Evolutionary conservation across 2,888 invertebrate species (phyloP), one percentile per base, ranked within the genome.

Genomic region (Lamellibrachia columna): DNA sequence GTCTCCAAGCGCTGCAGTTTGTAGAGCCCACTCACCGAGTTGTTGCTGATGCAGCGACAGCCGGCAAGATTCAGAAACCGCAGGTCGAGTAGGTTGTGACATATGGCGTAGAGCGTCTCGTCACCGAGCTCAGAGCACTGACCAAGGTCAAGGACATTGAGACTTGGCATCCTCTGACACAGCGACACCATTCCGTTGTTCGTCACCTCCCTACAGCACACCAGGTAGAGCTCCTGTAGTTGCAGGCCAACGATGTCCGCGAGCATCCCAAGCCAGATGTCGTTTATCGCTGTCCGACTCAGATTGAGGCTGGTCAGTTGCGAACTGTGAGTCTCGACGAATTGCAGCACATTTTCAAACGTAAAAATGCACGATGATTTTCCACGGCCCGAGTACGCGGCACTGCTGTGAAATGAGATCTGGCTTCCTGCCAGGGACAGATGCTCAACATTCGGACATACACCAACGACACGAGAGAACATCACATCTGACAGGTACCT

Each of bases 401-500:
- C 97, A 7, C 97, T 98, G 93, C 97, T 97, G 95, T 98, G 98
- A 95, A 98, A 98, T 58, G 98, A 97, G 92, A 98, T 97, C 93
- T 98, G 98, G 94, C 98, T 98, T 9, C 97, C 97, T 55, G 97
- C 97, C 93, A 98, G 96, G 95, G 97, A 97, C 0, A 98, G 96
- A 28, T 97, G 97, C 93, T 97, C 97, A 40, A 98, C 95, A 93
- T 97, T 97, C 91, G 97, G 97, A 94, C 97, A 97, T 15, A 97
- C 97, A 8, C 97, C 96, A 2, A 97, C 97, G 95, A 98, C 97
- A 95, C 98, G 97, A 95, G 97, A 97, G 92, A 98, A 97, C 15
- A 98, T 97, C n/a, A 97, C 97, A 97, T 98, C 98, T 2, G 98
- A 98, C 90, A 98, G 96, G 96, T 98, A 98, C 94, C 98, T 97